Percentiles rank a stretch among this genome's conserved stretches.
Evolutionary conservation across 2,888 invertebrate species (phyloP).

Genomic region (Dichetophora obliterata): DNA sequence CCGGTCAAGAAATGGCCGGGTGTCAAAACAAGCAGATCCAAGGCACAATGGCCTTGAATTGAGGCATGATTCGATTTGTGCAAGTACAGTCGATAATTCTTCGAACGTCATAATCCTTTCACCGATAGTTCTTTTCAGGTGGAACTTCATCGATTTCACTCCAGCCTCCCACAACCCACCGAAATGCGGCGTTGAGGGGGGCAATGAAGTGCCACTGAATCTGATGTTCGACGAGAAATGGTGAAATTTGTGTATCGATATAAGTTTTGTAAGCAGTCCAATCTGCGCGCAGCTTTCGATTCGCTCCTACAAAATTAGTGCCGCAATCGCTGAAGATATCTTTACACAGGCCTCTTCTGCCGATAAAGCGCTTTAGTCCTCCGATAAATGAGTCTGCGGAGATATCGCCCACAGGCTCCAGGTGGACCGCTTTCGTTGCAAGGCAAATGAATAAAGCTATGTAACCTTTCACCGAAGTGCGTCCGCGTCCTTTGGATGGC

Average conservation of each 20-base stretch:
- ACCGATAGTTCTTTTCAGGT: conserved; percentile 24
- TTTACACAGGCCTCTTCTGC: too few species aligned
- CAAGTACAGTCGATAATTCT: conserved; percentile 15
- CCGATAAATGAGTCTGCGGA: too few species aligned
- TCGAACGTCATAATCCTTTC: conserved; percentile 27
- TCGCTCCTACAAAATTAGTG: conserved; percentile 26
- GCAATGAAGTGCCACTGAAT: conserved; percentile 38
- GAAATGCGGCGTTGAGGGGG: conserved; percentile 34
- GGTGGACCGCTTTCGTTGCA: too few species aligned
- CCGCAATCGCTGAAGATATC: neutral
- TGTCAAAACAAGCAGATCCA: conserved; percentile 38
- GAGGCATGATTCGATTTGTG: neutral
- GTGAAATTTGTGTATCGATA: conserved; percentile 11
- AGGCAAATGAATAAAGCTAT: too few species aligned
- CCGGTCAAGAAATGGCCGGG: conserved; percentile 43
- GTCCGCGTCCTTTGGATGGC: too few species aligned
- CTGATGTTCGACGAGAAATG: conserved; percentile 25
- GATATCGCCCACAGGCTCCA: too few species aligned
- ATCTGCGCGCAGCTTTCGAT: conserved; percentile 16
- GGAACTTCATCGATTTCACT: conserved; percentile 28
- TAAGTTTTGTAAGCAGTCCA: conserved; percentile 23
- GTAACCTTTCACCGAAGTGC: too few species aligned
- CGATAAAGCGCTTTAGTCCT: too few species aligned
- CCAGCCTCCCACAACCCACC: conserved; percentile 38
- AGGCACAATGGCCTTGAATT: conserved; percentile 22